A percentile compares a stretch with the other conserved stretches of the same genome.
These are phyloP conservation scores for Ochotona curzoniae DNA, from an alignment of 2,113 vertebrate species.

Conservation along the genomic window DNA sequence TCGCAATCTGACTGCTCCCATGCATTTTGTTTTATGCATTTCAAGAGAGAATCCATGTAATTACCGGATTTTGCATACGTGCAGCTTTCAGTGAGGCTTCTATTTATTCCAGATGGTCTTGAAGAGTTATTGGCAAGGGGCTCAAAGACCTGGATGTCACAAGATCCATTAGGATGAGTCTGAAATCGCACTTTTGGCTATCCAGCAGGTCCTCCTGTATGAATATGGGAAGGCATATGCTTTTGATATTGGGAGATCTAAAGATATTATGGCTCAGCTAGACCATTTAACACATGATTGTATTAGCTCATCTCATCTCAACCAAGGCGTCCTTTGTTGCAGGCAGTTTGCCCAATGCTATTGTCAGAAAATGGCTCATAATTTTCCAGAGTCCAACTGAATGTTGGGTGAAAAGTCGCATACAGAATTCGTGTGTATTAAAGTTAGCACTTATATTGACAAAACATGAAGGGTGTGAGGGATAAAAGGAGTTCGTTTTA, in stretches of 20 bases:
- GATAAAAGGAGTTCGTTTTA: too few species aligned
- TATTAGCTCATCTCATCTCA: slow-evolving; percentile 65
- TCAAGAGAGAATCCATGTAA: slow-evolving; percentile 77
- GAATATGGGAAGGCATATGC: slow-evolving; percentile 64
- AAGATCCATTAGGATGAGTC: slow-evolving; percentile 76
- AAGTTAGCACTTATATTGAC: not conserved
- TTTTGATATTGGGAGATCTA: slow-evolving; percentile 71
- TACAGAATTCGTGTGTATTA: not conserved
- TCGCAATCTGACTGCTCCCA: slow-evolving; percentile 63
- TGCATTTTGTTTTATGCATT: slow-evolving; percentile 75
- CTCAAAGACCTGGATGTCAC: slow-evolving; percentile 71
- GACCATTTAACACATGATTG: slow-evolving; percentile 63
- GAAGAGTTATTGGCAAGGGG: slow-evolving; percentile 76
- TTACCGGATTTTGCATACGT: slow-evolving; percentile 73
- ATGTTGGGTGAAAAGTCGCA: slow-evolving; percentile 62
- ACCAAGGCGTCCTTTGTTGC: slow-evolving; percentile 41
- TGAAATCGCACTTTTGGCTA: slow-evolving; percentile 71
- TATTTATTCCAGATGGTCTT: slow-evolving; percentile 75
- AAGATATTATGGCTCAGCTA: slow-evolving; percentile 68
- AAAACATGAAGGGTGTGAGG: not conserved
- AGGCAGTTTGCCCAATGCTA: slow-evolving; percentile 66
- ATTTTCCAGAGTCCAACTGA: slow-evolving; percentile 73
- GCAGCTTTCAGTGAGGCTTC: slow-evolving; percentile 76
- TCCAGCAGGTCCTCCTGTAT: slow-evolving; percentile 66
- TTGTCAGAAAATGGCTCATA: slow-evolving; percentile 69